Evolutionary conservation across 2,113 vertebrate genomes (phyloP), one percentile per base, ranked within the genome.

Genomic region (Neolamprologus sp.): DNA sequence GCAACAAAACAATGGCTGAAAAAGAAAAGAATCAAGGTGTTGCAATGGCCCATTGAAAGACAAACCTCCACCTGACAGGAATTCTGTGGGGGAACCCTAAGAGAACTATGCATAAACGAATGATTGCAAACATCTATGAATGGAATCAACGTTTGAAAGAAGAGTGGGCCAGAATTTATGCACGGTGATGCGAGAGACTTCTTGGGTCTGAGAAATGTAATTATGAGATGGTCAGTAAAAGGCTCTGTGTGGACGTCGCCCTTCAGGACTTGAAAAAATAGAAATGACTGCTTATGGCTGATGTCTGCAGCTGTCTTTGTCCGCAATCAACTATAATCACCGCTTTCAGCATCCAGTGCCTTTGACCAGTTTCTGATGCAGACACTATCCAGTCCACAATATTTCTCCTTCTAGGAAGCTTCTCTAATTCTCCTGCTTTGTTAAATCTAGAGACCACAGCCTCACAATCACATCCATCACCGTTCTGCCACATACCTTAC

Each of bases 381-480:
- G 7, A 80, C 42, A 40, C n/a, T 42, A 28, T 28, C 13, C 11
- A 16, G 21, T 30, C 21, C 47, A 26, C 13, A 82, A 33, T 26
- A 19, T 45, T n/a, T 26, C 23, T 68, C 23, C 35, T 26, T 21
- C 35, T 4, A 19, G 53, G 23, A 49, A 17, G 23, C 51, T 65
- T 21, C 63, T 42, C 37, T 12, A 21, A 47, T 58, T 83, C 37
- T 47, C 7, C 45, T 33, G 9, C 57, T 28, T 68, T 51, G 26
- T 73, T 40, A 53, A 82, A 87, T 81, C 42, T 3, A 19, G 60
- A 85, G 42, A 89, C 90, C 83, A 33, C 65, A 37, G 68, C 86
- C 85, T 81, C 26, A 51, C 37, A 82, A 87, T 87, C 26, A 9
- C 80, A 83, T 92, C 85, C 82, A 87, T 88, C 89, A n/a, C 79